Evolutionary conservation across 2,888 invertebrate genomes (phyloP), one percentile per base, ranked within the genome.

Genomic region (Hipparchia sbordonii): DNA sequence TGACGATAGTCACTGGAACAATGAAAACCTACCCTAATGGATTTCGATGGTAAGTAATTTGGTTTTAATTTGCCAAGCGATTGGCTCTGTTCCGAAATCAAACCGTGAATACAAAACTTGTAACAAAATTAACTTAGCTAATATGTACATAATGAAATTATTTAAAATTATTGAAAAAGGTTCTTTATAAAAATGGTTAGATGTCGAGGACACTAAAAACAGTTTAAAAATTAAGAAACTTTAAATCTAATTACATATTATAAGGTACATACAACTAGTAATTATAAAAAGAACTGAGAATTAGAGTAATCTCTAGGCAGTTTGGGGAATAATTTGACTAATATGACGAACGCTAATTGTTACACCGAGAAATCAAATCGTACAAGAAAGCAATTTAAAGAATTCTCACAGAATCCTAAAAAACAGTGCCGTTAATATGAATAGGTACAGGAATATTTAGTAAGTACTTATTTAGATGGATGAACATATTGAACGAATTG

Each of bases 301-400:
- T 67, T 73, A 71, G 72, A 77, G 82, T 85, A 85, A 85, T 74
- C 81, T 81, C 86, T 89, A 88, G 82, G 81, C 82, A 89, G 85
- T 87, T 89, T 87, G 85, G 87, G 84, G 80, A 86, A 77, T 87
- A 86, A 92, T 89, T 92, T 92, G 92, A 91, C 91, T 92, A 92
- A 89, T 80, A 87, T 85, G 88, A 91, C 86, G 84, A 83, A 76
- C 75, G 74, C 60, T 72, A 77, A 67, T 65, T 57, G 46, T 66
- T 66, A 67, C 69, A 71, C 73, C 69, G 69, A 69, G 75, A 69
- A 70, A 69, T 65, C 39, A 69, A 66, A 56, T 33, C 6, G 52
- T 61, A 46, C 39, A 12, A 2, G 9, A 52, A 13, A 46, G 10
- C 6, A 46, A 48, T 39, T 33, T 13, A 6, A 52, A 33, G 65